These are phyloP conservation scores for Leptinotarsa juncta DNA, from an alignment of 2,888 invertebrate genomes.

Conservation along the genomic window DNA sequence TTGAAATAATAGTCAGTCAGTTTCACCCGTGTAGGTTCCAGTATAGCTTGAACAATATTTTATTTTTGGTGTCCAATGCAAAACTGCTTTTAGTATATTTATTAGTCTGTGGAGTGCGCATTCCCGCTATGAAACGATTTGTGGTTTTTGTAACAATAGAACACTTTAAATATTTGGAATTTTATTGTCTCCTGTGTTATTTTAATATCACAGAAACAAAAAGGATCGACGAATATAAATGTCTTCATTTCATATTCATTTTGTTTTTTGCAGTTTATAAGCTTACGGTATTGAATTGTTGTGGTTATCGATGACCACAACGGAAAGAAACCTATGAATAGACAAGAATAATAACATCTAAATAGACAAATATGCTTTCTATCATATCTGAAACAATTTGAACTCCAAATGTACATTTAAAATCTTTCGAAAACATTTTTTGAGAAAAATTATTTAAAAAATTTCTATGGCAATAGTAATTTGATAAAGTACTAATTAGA, in stretches of 20 bases:
- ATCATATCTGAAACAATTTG: too few relatives aligned
- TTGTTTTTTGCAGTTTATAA: slow-evolving; percentile 6
- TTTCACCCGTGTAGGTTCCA: slow-evolving; percentile 28
- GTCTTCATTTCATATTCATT: slow-evolving; percentile 21
- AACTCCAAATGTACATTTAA: too few relatives aligned
- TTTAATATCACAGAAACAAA: slow-evolving; percentile 55
- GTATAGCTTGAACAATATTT: slow-evolving; percentile 35
- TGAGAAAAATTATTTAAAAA: too few relatives aligned
- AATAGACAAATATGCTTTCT: too few relatives aligned
- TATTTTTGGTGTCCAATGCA: slow-evolving; percentile 49
- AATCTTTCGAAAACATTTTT: too few relatives aligned
- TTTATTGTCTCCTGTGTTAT: slow-evolving; percentile 60
- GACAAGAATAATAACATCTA: too few relatives aligned
- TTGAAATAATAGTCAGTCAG: background rate
- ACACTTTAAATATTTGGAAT: slow-evolving; percentile 64
- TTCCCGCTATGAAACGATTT: slow-evolving; percentile 61
- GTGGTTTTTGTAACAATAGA: slow-evolving; percentile 64
- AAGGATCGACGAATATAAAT: slow-evolving; percentile 51
- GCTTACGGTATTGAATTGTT: background rate
- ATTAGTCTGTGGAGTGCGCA: slow-evolving; percentile 60
- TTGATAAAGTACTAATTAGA: too few relatives aligned
- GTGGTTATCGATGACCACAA: too few relatives aligned
- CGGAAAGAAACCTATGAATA: too few relatives aligned
- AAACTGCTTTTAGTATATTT: slow-evolving; percentile 58
- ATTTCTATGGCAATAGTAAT: too few relatives aligned